phyloP scores from a whole-genome alignment of 2,888 invertebrate species.

The Gymnocheta viridis region DNA sequence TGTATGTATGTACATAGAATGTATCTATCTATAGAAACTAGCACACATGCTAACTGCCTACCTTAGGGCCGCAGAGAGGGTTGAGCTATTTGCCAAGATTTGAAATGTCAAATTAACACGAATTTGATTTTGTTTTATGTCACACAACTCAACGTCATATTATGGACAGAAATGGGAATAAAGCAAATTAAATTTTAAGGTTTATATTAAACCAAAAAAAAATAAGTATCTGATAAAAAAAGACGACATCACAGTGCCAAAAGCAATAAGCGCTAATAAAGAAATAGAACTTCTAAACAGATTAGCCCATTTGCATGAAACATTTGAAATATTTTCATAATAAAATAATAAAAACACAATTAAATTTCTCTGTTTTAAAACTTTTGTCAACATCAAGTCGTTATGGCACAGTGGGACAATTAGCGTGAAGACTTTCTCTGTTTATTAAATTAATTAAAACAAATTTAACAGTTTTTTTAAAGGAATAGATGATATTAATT shows the following conservation, averaged over 20 bases:
- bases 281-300: no score
- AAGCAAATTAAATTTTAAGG: neutral
- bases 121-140: constrained; percentile 12
- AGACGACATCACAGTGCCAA: no score
- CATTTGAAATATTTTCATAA: neutral
- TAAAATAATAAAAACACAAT: neutral
- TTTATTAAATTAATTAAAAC: no score
- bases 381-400: neutral
- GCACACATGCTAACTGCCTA: neutral
- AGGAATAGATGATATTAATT: no score
- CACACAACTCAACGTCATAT: neutral
- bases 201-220: neutral
- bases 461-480: no score
- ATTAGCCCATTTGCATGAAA: no score
- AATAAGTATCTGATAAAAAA: no score
- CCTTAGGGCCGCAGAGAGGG: neutral
- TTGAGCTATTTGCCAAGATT: constrained; percentile 14
- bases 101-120: constrained; percentile 33
- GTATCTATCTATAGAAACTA: no score
- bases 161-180: neutral
- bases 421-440: no score
- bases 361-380: neutral
- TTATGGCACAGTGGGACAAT: no score
- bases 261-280: no score
- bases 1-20: no score